A percentile compares a stretch with the other conserved stretches of the same genome.
Conservation (phyloP, 2,797 vertebrate species). For the Pyrocephalus nanus region DNA sequence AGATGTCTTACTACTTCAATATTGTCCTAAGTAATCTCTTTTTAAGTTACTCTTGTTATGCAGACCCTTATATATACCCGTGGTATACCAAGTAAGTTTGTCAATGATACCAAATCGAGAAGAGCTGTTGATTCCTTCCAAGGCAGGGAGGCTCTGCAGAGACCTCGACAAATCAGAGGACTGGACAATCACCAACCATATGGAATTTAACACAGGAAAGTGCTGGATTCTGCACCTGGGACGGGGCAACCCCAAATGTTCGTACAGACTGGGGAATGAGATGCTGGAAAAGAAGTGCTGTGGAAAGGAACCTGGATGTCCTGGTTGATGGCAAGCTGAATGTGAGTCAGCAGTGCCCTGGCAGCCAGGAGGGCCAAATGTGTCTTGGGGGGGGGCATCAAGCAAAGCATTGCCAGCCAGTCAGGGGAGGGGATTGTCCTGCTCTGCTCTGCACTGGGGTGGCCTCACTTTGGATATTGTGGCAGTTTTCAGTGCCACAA, state of each 20-base stretch:
- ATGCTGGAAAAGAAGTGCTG: rapidly evolving
- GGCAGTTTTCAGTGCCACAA: neutral
- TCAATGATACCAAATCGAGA: neutral
- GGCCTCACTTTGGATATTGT: rapidly evolving
- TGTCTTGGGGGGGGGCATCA: neutral
- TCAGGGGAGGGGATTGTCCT: rapidly evolving
- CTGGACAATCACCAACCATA: neutral
- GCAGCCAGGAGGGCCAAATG: neutral
- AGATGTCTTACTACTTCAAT: neutral
- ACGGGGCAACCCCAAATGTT: neutral
- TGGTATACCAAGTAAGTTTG: neutral
- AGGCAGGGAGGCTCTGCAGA: neutral
- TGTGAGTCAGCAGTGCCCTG: neutral
- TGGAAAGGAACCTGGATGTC: neutral
- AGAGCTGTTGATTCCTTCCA: neutral
- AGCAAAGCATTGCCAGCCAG: rapidly evolving
- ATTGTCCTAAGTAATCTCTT: neutral
- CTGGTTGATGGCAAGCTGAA: rapidly evolving
- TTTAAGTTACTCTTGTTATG: neutral
- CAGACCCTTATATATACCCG: neutral
- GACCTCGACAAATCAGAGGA: rapidly evolving
- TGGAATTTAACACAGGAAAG: neutral
- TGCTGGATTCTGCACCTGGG: neutral
- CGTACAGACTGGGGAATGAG: neutral
- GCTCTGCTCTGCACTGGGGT: neutral